A percentile compares a stretch with the other conserved stretches of the same genome.
These are phyloP conservation scores for Benitochromis conjunctus DNA, from an alignment of 2,113 vertebrate species.

Conservation along the genomic window DNA sequence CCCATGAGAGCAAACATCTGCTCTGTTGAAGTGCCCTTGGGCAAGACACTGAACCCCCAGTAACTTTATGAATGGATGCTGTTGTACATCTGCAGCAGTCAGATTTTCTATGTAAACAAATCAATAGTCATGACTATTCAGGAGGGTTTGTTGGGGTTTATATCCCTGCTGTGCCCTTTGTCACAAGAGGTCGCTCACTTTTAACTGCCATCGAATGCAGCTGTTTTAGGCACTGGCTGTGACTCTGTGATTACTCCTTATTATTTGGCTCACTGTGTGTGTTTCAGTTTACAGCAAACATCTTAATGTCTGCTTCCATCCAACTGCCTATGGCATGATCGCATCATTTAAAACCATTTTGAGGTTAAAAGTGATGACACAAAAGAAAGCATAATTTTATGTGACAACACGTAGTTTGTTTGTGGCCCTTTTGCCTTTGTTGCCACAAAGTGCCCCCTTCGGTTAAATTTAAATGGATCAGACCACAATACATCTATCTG, in stretches of 20 bases:
- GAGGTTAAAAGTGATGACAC: background rate
- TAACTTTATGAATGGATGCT: background rate
- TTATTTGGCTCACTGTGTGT: background rate
- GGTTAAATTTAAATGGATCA: background rate
- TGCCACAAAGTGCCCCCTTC: background rate
- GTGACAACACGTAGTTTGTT: background rate
- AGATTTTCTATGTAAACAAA: conserved; percentile 2
- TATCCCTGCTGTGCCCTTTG: conserved; percentile 9
- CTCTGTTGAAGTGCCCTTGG: conserved; percentile 41
- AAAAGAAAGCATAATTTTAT: background rate
- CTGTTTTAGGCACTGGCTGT: background rate
- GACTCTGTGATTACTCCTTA: background rate
- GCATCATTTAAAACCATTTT: background rate
- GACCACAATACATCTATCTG: background rate
- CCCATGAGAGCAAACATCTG: conserved; percentile 47
- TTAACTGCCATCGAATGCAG: background rate
- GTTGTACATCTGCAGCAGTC: background rate
- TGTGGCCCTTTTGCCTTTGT: background rate
- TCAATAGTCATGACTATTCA: conserved; percentile 39
- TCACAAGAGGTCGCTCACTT: background rate
- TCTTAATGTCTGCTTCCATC: background rate
- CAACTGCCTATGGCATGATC: background rate
- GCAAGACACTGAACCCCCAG: conserved; percentile 21
- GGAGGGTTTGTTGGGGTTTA: background rate
- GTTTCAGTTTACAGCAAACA: background rate